A percentile compares a stretch with the other conserved stretches of the same genome.
These are phyloP conservation scores for Ellobius talpinus DNA, from an alignment of 2,113 vertebrate species.

Conservation along the genomic window DNA sequence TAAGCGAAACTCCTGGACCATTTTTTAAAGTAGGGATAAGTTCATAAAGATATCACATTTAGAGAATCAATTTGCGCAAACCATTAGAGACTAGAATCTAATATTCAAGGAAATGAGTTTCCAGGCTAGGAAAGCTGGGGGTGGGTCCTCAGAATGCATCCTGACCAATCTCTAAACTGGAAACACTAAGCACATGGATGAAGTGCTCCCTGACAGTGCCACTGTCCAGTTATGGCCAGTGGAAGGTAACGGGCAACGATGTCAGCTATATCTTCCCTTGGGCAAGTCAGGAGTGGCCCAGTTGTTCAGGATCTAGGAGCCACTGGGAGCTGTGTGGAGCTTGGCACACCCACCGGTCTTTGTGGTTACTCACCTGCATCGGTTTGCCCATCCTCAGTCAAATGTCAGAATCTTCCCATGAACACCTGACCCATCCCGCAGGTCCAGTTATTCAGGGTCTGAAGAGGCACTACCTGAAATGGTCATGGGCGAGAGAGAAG, in stretches of 20 bases:
- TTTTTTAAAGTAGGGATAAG: not conserved
- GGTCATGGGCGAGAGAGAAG: no score
- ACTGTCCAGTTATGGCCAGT: not conserved
- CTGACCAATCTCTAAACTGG: no score
- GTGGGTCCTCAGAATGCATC: not conserved
- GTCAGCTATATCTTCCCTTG: not conserved
- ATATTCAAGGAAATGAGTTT: not conserved
- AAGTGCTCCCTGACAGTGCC: not conserved
- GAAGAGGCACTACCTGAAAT: no score
- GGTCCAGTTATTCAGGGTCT: no score
- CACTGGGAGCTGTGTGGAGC: not conserved
- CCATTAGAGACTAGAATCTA: not conserved
- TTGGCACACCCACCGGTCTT: not conserved
- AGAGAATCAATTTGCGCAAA: not conserved
- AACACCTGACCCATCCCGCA: no score
- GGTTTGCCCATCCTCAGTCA: not conserved
- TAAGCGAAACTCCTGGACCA: not conserved
- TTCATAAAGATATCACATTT: not conserved
- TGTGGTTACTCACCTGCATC: not conserved
- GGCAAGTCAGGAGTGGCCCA: not conserved
- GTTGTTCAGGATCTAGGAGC: not conserved
- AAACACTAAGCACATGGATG: no score
- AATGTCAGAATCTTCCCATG: not conserved
- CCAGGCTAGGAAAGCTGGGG: no score
- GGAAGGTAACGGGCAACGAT: accelerated